Percentiles rank a stretch among this genome's conserved stretches.
Evolutionary conservation across 2,113 vertebrate genomes (phyloP).

Genomic region (Petaurus breviceps): DNA sequence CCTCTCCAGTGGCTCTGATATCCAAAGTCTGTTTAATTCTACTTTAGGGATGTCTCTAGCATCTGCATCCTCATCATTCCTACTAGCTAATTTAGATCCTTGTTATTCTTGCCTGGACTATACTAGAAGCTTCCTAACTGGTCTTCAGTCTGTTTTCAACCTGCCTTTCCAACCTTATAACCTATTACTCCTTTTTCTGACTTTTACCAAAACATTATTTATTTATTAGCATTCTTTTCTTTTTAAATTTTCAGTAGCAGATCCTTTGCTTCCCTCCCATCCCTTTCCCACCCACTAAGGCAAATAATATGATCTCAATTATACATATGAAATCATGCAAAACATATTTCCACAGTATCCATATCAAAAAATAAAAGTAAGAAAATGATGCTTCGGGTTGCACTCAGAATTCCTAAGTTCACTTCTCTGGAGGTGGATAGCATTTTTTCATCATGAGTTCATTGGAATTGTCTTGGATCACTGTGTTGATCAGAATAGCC

Average conservation of each 20-base stretch:
- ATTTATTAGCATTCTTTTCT: neutral
- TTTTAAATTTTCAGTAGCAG: neutral
- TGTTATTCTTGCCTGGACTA: neutral
- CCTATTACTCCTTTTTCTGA: neutral
- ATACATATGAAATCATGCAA: neutral
- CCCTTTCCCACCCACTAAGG: neutral
- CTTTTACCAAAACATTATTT: neutral
- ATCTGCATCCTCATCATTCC: neutral
- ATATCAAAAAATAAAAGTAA: neutral
- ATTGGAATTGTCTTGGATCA: neutral
- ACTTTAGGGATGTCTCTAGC: neutral
- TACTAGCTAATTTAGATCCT: neutral
- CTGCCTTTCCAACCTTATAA: too few relatives aligned
- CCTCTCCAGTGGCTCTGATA: neutral
- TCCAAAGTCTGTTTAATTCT: neutral
- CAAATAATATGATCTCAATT: neutral
- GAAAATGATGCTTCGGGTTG: neutral
- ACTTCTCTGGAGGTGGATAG: neutral
- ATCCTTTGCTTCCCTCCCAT: too few relatives aligned
- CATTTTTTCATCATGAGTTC: neutral
- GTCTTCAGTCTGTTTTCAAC: neutral
- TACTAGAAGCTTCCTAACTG: neutral
- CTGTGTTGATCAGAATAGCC: neutral
- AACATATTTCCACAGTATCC: neutral
- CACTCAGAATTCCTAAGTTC: neutral